Base-by-base conservation (phyloP, 1,140 invertebrate species). In the Hyposmocoma kahamanoa region DNA sequence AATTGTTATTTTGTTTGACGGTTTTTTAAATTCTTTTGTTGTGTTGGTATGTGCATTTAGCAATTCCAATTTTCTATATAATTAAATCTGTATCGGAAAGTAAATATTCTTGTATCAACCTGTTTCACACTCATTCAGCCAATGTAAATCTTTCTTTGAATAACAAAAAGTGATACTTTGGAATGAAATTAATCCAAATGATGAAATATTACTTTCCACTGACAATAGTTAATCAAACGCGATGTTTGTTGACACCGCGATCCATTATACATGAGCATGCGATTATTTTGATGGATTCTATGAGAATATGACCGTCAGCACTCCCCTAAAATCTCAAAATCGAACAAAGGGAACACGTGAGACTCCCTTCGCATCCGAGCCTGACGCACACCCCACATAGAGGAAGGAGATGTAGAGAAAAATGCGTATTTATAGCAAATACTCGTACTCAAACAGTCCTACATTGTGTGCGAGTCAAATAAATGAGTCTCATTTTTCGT, bases 391-490 rank as follows among this genome's bases (percentile, higher is more conserved):
- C 79, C 82, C 82, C 70, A 85, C 67, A 71, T 65, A 59, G 66
- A 75, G 71, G 69, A 81, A 81, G 78, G 73, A 83, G 79, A 83
- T 81, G 79, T 71, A 80, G 74, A 84, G 82, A 85, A 85, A 85
- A 85, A 85, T 85, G 66, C 78, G 79, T 85, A 85, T 85, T 85
- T 85, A 85, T 85, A 85, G 82, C 82, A 82, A 85, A 85, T 85
- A 85, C 77, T 82, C 77, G 76, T 81, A 83, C 79, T 85, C 82
- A 81, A 85, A 85, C 78, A 82, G 79, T 72, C 76, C 79, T 76
- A 83, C 80, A 84, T 85, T 85, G 82, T 85, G 74, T 84, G 82
- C 82, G 82, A 82, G 72, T 82, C 78, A 77, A 85, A 85, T 85
- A 85, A 85, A 85, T 85, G 82, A 82, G 67, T 63, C 65, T 85